Conservation (phyloP, 2,888 invertebrate species). For the Galerucella nymphaeae region DNA sequence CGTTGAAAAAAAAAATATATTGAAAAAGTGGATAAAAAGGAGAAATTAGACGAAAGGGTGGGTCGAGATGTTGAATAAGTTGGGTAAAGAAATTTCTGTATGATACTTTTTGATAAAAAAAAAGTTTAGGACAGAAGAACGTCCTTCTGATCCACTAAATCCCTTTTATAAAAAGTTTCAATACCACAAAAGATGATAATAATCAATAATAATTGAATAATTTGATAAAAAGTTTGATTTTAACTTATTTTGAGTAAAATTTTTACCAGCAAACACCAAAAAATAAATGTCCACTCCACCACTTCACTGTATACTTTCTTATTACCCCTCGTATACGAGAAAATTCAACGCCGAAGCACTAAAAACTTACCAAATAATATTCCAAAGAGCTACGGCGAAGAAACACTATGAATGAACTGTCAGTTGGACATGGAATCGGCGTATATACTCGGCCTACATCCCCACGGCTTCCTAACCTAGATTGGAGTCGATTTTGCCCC, state of each 20-base stretch:
- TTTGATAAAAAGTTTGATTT: too few relatives aligned
- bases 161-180: too few relatives aligned
- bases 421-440: constrained; percentile 52
- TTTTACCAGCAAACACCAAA: not conserved
- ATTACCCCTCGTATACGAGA: constrained; percentile 26
- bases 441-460: constrained; percentile 66
- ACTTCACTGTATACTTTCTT: constrained; percentile 19
- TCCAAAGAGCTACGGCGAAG: constrained; percentile 51
- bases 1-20: too few relatives aligned
- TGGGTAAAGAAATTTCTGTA: too few relatives aligned
- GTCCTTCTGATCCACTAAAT: too few relatives aligned
- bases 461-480: constrained; percentile 64
- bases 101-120: too few relatives aligned
- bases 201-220: too few relatives aligned
- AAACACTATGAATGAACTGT: constrained; percentile 59
- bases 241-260: not conserved
- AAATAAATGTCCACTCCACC: not conserved
- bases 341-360: constrained; percentile 34
- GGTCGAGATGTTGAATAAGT: too few relatives aligned
- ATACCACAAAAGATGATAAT: too few relatives aligned
- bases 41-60: too few relatives aligned
- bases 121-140: too few relatives aligned
- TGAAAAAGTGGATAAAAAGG: too few relatives aligned
- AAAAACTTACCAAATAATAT: constrained; percentile 41
- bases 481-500: constrained; percentile 51